Percentiles rank a stretch among this genome's conserved stretches.
These are phyloP conservation scores for Philopotamus ludificatus DNA, from an alignment of 1,140 invertebrate genomes.

Conservation along the genomic window DNA sequence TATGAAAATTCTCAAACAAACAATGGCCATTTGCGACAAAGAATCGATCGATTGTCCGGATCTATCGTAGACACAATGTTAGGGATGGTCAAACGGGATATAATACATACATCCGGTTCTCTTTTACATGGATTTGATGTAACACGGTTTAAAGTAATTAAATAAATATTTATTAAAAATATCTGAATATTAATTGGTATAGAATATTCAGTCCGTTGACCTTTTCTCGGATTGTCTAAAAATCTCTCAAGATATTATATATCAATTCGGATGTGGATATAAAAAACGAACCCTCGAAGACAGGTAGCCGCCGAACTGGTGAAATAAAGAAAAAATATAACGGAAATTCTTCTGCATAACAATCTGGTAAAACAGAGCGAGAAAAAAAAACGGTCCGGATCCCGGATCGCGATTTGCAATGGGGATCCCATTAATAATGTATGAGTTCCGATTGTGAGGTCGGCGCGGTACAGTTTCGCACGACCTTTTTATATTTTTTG, in stretches of 20 bases:
- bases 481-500: slow-evolving; percentile 25
- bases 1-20: not conserved
- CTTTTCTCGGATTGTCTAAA: not conserved
- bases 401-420: slow-evolving; percentile 24
- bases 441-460: slow-evolving; percentile 29
- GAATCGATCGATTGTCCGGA: slow-evolving; percentile 32
- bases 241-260: slow-evolving; percentile 34
- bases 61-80: not conserved
- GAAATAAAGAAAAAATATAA: slow-evolving; percentile 29
- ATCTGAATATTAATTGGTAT: slow-evolving; percentile 4
- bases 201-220: slow-evolving; percentile 18
- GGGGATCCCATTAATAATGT: slow-evolving; percentile 35
- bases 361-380: slow-evolving; percentile 32
- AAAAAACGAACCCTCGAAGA: slow-evolving; percentile 35
- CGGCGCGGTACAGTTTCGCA: slow-evolving; percentile 26
- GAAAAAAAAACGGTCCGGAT: slow-evolving; percentile 27
- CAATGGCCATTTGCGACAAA: slow-evolving; percentile 14
- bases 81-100: not conserved
- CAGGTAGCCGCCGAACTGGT: slow-evolving; percentile 35
- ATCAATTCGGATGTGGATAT: slow-evolving; percentile 7
- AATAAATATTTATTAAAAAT: slow-evolving; percentile 1
- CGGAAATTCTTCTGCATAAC: slow-evolving; percentile 34
- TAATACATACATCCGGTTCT: not conserved
- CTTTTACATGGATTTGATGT: not conserved
- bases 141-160: not conserved